These are phyloP conservation scores for Amblyraja radiata DNA, from an alignment of 2,797 vertebrate species.

Conservation along the genomic window DNA sequence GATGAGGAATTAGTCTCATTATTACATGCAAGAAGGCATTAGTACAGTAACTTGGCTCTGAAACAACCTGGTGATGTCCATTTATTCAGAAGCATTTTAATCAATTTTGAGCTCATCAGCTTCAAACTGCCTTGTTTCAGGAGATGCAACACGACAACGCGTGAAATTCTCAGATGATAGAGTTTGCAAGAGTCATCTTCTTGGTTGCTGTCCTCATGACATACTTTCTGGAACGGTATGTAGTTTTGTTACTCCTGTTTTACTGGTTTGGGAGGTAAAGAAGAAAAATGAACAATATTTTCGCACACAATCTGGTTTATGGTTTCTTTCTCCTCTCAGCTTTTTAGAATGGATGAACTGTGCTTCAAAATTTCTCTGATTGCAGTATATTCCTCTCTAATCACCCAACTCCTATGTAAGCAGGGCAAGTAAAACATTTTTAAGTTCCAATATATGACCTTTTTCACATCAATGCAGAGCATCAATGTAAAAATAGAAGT, in stretches of 20 bases:
- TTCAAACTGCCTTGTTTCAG: constrained; percentile 65
- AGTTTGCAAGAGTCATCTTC: constrained; percentile 98
- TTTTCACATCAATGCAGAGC: neutral
- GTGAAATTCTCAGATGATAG: constrained; percentile 95
- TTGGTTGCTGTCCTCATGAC: constrained; percentile 98
- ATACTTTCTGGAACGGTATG: constrained; percentile 96
- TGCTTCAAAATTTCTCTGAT: neutral
- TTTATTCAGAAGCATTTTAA: constrained; percentile 3
- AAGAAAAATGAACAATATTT: neutral
- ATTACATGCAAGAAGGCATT: constrained; percentile 6
- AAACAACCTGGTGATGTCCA: constrained; percentile 16
- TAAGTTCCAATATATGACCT: neutral
- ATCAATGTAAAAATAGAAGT: neutral
- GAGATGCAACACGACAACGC: constrained; percentile 95
- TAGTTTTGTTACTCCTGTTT: constrained; percentile 38
- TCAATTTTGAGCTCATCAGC: constrained; percentile 18
- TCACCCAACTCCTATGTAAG: neutral
- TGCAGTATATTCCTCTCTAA: neutral
- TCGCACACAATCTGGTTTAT: neutral
- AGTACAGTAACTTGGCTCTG: constrained; percentile 23
- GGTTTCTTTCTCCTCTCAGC: neutral
- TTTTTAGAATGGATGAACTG: neutral
- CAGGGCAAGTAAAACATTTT: neutral
- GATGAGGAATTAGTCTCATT: constrained; percentile 25
- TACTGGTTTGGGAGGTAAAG: neutral